phyloP scores from a whole-genome alignment of 1,140 invertebrate species.

The Drosophila simulans region DNA sequence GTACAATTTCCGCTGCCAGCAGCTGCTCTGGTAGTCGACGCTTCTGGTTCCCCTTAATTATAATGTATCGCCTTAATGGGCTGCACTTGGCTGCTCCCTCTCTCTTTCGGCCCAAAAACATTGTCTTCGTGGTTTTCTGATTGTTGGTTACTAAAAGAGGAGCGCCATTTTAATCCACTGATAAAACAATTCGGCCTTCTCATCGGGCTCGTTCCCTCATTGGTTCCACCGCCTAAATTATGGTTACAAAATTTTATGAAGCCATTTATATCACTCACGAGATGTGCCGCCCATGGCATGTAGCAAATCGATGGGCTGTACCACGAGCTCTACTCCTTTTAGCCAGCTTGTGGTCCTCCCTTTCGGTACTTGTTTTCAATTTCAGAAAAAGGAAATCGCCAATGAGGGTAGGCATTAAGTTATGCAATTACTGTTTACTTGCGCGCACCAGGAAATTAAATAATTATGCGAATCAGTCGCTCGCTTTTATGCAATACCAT shows the following conservation, averaged over 20 bases:
- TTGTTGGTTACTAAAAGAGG: conserved; percentile 38
- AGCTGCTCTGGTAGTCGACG: conserved; percentile 49
- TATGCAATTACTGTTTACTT: conserved; percentile 52
- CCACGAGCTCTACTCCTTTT: conserved; percentile 21
- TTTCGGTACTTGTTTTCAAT: conserved; percentile 72
- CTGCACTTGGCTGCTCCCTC: conserved; percentile 60
- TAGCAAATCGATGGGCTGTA: conserved; percentile 55
- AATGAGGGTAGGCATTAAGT: conserved; percentile 21
- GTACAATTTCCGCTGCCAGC: conserved; percentile 63
- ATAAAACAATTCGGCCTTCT: conserved; percentile 71
- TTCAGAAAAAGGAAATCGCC: conserved; percentile 34
- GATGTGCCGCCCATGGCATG: conserved; percentile 42
- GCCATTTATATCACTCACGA: conserved; percentile 79
- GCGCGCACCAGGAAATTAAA: conserved; percentile 50
- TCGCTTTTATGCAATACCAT: conserved; percentile 9
- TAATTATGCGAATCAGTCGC: conserved; percentile 63
- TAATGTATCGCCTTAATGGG: conserved; percentile 73
- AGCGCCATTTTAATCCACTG: conserved; percentile 55
- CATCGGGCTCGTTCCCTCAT: conserved; percentile 16
- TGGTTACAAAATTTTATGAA: conserved; percentile 83
- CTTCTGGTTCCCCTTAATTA: conserved; percentile 64
- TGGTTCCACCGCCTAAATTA: conserved; percentile 48
- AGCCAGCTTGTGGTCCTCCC: conserved; percentile 22
- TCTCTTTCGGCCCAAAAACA: conserved; percentile 29
- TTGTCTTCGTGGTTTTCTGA: conserved; percentile 30